Conservation (phyloP, 2,797 vertebrate genomes). For the Acanthornis magna region DNA sequence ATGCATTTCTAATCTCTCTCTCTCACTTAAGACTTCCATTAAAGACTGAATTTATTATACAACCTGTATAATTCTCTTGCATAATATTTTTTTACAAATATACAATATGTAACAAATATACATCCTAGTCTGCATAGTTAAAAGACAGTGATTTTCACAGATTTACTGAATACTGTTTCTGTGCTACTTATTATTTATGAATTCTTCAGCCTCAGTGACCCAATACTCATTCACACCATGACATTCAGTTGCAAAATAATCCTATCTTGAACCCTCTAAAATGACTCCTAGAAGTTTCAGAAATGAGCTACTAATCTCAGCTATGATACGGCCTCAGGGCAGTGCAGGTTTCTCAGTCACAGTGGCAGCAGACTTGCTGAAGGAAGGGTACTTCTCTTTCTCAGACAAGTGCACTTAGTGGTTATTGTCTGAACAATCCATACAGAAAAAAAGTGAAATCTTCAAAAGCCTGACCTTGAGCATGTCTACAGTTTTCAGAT, state of each 20-base stretch:
- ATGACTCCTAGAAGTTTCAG: neutral
- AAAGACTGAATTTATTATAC: neutral
- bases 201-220: neutral
- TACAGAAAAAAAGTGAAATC: neutral
- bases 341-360: neutral
- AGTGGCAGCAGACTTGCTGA: neutral
- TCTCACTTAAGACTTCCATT: neutral
- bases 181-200: neutral
- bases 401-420: too few species aligned
- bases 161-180: neutral
- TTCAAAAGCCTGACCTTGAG: neutral
- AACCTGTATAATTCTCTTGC: neutral
- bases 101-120: neutral
- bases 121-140: neutral
- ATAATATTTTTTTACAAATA: neutral
- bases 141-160: neutral
- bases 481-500: neutral
- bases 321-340: neutral
- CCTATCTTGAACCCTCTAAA: neutral
- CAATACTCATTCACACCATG: neutral
- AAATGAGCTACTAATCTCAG: neutral
- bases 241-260: neutral
- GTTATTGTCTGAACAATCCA: neutral
- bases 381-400: neutral
- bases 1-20: neutral